Evolutionary conservation across 1,140 invertebrate species (phyloP), one percentile per base, ranked within the genome.

Genomic region (Helicoverpa zea): DNA sequence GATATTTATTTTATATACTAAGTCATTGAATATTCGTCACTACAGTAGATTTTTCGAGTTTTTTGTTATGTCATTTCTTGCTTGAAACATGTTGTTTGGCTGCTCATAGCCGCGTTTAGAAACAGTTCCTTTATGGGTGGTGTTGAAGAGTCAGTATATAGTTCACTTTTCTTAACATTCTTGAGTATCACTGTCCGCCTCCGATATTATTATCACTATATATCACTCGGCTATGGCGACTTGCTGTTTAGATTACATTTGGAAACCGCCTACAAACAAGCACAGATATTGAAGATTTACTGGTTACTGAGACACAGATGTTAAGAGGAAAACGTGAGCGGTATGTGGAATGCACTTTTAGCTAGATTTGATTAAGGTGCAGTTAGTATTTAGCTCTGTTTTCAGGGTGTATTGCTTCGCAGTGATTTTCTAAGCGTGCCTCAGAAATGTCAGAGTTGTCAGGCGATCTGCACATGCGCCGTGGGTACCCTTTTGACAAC

Each of bases 381-480:
- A 72, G 23, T 63, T 82, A 72, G 76, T 84, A 85, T 83, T 84
- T 84, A 86, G 82, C 58, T 84, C 54, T 87, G 79, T 89, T 87
- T 85, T 86, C 83, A 77, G 85, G 82, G 83, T 87, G 83, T 87
- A 88, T 88, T 89, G 86, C 85, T 89, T 87, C 84, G 79, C 84
- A 86, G 84, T 87, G 82, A 85, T 89, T 89, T 90, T 88, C 86
- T 87, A 88, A 86, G 87, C 90, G 84, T 92, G 91, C 84, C 86
- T 86, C 79, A 78, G 35, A 64, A 84, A 83, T 88, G 86, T 89
- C 86, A 87, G 81, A 85, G 80, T 82, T 92, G 93, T 92, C 92
- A 93, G 82, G 88, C 79, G 64, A 59, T 75, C 52, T 76, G 87
- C 85, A 82, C 93, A 93, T 93, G 93, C 93, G 93, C 89, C 84